phyloP scores from a whole-genome alignment of 2,797 vertebrate genomes.

The Hylomyscus alleni region DNA sequence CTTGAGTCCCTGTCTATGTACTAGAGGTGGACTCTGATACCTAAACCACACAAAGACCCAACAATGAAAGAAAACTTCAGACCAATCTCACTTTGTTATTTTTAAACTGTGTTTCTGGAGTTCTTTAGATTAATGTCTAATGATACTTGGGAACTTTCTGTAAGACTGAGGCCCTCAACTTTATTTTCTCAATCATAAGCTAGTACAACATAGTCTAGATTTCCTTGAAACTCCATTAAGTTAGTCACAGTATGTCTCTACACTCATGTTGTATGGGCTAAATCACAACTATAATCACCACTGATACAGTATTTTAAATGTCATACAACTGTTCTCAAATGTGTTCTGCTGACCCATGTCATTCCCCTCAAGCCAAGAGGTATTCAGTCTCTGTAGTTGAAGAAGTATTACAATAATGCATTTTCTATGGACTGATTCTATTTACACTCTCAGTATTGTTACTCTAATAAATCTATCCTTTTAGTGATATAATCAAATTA shows the following conservation, averaged over 20 bases:
- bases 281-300: background rate
- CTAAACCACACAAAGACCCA: background rate
- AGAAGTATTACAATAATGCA: background rate
- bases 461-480: background rate
- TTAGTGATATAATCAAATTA: background rate
- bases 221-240: background rate
- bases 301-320: constrained; percentile 1
- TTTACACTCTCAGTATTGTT: background rate
- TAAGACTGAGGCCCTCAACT: background rate
- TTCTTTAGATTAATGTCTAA: background rate
- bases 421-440: background rate
- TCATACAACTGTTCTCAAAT: constrained; percentile 25
- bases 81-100: background rate
- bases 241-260: background rate
- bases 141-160: background rate
- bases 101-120: background rate
- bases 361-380: background rate
- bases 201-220: background rate
- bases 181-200: background rate
- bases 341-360: background rate
- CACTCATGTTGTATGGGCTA: background rate
- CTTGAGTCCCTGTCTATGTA: background rate
- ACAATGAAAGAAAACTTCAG: background rate
- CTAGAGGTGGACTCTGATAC: background rate
- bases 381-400: background rate